Conservation (phyloP, 2,888 invertebrate genomes). For the Scaptodrosophila latifasciaeformis region DNA sequence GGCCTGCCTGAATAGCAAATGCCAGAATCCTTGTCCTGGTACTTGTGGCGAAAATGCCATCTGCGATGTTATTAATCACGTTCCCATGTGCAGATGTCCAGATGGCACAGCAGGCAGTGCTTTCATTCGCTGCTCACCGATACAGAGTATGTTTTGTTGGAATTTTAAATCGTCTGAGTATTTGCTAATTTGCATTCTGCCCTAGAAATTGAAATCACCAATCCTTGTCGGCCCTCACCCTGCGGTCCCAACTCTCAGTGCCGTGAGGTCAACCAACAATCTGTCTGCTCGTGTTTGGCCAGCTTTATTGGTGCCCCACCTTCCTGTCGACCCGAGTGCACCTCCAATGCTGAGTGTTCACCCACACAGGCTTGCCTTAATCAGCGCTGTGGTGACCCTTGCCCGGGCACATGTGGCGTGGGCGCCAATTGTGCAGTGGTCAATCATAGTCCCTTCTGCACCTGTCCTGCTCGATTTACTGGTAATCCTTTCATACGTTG, state of each 20-base stretch:
- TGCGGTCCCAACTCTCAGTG: constrained; percentile 89
- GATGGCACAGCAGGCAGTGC: constrained; percentile 84
- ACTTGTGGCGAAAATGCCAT: constrained; percentile 83
- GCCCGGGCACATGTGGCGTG: constrained; percentile 87
- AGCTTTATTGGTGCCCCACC: constrained; percentile 86
- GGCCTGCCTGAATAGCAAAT: constrained; percentile 84
- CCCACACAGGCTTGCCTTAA: constrained; percentile 85
- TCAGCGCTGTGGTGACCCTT: constrained; percentile 88
- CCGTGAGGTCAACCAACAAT: constrained; percentile 82
- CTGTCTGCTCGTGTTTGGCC: constrained; percentile 82
- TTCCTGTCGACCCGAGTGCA: constrained; percentile 86
- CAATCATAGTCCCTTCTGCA: constrained; percentile 88
- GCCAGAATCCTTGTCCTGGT: constrained; percentile 84
- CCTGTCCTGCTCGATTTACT: constrained; percentile 80
- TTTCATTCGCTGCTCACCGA: constrained; percentile 80
- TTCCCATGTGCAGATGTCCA: constrained; percentile 85
- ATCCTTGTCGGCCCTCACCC: constrained; percentile 83
- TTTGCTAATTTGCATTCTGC: no score
- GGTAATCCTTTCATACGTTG: constrained; percentile 88
- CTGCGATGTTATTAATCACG: constrained; percentile 85
- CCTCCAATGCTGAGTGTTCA: constrained; percentile 84
- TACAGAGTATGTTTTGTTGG: no score
- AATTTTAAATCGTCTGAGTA: no score
- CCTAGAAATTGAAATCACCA: constrained; percentile 74
- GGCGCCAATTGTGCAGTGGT: constrained; percentile 85